Base-by-base conservation (phyloP, 2,113 vertebrate species). In the Pachypanchax playfairii region DNA sequence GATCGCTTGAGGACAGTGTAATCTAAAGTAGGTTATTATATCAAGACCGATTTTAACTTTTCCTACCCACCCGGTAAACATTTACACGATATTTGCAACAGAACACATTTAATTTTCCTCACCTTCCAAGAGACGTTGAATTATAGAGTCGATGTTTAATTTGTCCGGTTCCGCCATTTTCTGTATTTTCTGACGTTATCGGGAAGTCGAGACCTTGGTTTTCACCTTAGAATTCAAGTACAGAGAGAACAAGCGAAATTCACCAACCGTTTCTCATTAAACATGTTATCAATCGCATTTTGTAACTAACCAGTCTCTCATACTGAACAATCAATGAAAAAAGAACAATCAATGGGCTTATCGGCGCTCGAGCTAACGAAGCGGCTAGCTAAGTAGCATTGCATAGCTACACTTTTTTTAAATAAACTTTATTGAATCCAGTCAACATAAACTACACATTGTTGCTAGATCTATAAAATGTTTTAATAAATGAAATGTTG, bases 121-220 rank as follows among this genome's bases (percentile, higher is more conserved):
- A 98, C 95, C 95, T 94, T 98, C 95, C 89, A 98, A 84, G 69
- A 98, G 93, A 80, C 95, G 94, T 87, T 95, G 94, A 91, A 98
- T 98, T 91, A 97, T 96, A 67, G 95, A 98, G 89, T 98, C 95
- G 80, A 98, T 92, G 92, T 98, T 98, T 91, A 98, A 93, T 91
- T 97, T 98, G 90, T 93, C 92, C 85, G 91, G 90, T 83, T 93
- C 92, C 90, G 92, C 91, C 92, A 93, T 93, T 92, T 92, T 93
- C 87, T 79, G 71, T 84, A 65, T 85, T 82, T 88, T 88, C 69
- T 79, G 84, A 75, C 82, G 88, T 84, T 83, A 82, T 87, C 87
- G 70, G 73, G 82, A 75, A 82, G 79, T 47, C 65, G 67, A 83
- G 82, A 83, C 80, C 73, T 85, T 58, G 65, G 59, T 67, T 74